Conservation (phyloP, 2,888 invertebrate species). For the Caenorhabditis sp. region DNA sequence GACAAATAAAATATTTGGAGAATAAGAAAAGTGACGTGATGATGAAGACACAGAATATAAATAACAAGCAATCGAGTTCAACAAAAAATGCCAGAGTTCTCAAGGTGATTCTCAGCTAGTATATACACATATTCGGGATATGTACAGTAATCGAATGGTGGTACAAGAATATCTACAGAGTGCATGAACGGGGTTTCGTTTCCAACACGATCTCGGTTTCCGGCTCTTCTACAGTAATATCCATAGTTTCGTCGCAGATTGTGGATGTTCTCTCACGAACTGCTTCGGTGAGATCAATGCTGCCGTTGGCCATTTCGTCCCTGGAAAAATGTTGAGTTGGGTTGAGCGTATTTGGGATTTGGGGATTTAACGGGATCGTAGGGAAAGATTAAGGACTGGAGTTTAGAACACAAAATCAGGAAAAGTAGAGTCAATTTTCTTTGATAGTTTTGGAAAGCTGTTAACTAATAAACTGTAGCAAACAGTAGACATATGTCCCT, state of each 20-base stretch:
- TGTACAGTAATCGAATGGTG: background rate
- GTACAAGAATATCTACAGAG: constrained; percentile 47
- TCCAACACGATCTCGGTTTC: constrained; percentile 60
- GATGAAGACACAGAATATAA: too few relatives aligned
- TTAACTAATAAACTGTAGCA: too few relatives aligned
- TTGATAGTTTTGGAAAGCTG: too few relatives aligned
- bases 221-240: constrained; percentile 24
- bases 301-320: constrained; percentile 28
- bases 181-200: constrained; percentile 66
- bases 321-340: constrained; percentile 4
- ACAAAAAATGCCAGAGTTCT: constrained; percentile 40
- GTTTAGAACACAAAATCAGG: too few relatives aligned
- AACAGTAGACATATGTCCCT: too few relatives aligned
- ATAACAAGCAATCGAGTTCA: constrained; percentile 53
- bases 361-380: background rate
- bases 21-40: constrained; percentile 29
- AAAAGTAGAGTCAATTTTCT: too few relatives aligned
- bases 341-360: background rate
- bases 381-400: too few relatives aligned
- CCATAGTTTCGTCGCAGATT: constrained; percentile 65
- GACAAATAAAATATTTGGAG: constrained; percentile 54
- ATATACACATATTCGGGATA: constrained; percentile 42
- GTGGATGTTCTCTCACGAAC: constrained; percentile 58
- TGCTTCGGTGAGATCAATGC: constrained; percentile 35
- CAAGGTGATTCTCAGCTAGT: background rate